Evolutionary conservation across 2,797 vertebrate genomes (phyloP).

Genomic region (Sparus aurata): DNA sequence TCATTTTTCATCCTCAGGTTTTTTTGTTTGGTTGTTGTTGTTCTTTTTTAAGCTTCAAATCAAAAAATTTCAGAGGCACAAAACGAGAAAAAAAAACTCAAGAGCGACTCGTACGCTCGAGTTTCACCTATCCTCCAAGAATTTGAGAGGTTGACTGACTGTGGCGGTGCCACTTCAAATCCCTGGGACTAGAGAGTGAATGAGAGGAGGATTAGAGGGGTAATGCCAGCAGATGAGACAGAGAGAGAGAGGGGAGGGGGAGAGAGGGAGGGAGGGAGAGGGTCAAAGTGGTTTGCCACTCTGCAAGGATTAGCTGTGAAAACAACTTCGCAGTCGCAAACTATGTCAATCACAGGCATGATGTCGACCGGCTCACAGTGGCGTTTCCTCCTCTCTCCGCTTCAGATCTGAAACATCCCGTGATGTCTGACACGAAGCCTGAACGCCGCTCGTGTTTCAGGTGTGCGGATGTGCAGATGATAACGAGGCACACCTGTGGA

Average conservation of each 20-base stretch:
- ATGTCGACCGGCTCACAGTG: slow-evolving; percentile 45
- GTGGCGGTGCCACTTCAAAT: slow-evolving; percentile 81
- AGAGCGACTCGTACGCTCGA: not conserved
- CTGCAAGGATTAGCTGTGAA: slow-evolving; percentile 81
- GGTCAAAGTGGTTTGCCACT: slow-evolving; percentile 78
- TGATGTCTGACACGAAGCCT: no score
- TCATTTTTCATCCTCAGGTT: slow-evolving; percentile 40
- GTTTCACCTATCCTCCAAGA: slow-evolving; percentile 64
- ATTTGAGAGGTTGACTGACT: slow-evolving; percentile 67
- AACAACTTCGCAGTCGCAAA: slow-evolving; percentile 79
- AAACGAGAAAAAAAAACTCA: slow-evolving; percentile 25
- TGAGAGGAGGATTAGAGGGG: slow-evolving; percentile 88
- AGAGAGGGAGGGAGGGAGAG: slow-evolving; percentile 75
- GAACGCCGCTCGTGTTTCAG: slow-evolving; percentile 1
- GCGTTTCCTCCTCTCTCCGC: not conserved
- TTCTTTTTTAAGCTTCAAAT: slow-evolving; percentile 14
- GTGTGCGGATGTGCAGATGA: not conserved
- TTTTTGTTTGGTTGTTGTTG: slow-evolving; percentile 12
- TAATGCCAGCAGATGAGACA: slow-evolving; percentile 85
- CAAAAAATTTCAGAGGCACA: slow-evolving; percentile 32
- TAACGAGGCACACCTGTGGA: slow-evolving; percentile 72
- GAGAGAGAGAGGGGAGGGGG: slow-evolving; percentile 76
- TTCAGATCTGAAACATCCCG: not conserved
- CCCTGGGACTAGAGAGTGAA: slow-evolving; percentile 83
- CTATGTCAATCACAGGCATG: slow-evolving; percentile 73